Conservation (phyloP, 2,888 invertebrate species). For the Quadroppia sp. region DNA sequence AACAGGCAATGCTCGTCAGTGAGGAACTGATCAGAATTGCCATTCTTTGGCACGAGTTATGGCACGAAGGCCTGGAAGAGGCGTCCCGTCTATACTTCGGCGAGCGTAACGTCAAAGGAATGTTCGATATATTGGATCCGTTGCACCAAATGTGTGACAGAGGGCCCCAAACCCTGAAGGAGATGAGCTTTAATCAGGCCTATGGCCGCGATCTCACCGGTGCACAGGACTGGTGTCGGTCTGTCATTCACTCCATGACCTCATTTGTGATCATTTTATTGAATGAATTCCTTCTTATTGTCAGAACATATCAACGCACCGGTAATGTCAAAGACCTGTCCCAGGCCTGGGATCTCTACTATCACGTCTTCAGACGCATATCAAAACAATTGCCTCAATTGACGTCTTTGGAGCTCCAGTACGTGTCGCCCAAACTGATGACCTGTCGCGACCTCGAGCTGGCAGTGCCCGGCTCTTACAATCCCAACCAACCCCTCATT, state of each 20-base stretch:
- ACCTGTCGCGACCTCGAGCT: slow-evolving; percentile 86
- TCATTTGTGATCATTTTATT: background rate
- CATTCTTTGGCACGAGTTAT: slow-evolving; percentile 98
- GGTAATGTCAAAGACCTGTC: slow-evolving; percentile 85
- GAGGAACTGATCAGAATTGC: slow-evolving; percentile 96
- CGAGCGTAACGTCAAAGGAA: slow-evolving; percentile 89
- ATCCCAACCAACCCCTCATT: slow-evolving; percentile 82
- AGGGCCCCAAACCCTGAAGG: slow-evolving; percentile 92
- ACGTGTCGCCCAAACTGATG: slow-evolving; percentile 87
- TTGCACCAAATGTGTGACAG: slow-evolving; percentile 87
- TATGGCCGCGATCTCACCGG: slow-evolving; percentile 91
- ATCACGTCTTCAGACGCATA: slow-evolving; percentile 94
- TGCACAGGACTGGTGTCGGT: slow-evolving; percentile 86
- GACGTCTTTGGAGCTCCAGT: slow-evolving; percentile 84
- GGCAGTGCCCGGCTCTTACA: slow-evolving; percentile 96
- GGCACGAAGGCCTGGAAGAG: slow-evolving; percentile 93
- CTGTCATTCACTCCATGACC: background rate
- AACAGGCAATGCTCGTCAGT: slow-evolving; percentile 91
- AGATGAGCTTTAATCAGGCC: slow-evolving; percentile 93
- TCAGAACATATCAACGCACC: slow-evolving; percentile 71
- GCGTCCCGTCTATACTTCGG: slow-evolving; percentile 91
- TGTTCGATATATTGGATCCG: slow-evolving; percentile 93
- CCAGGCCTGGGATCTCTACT: slow-evolving; percentile 99
- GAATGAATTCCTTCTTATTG: background rate
- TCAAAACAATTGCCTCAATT: slow-evolving; percentile 86